Percentiles rank a stretch among this genome's conserved stretches.
Evolutionary conservation across 1,140 invertebrate genomes (phyloP).

Genomic region (Oncopeltus fasciatus): DNA sequence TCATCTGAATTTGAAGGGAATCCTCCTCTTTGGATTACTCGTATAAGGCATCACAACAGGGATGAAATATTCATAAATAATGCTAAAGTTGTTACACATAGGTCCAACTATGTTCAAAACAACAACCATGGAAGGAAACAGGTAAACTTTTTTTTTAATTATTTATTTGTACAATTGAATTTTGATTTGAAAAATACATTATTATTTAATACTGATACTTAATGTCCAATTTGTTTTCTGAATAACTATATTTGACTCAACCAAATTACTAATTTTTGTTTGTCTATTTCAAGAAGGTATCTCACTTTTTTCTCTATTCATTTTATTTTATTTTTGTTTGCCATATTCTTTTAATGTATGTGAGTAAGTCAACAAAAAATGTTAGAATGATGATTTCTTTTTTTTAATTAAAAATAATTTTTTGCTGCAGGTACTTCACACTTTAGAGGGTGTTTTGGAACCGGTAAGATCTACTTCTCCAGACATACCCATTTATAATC

Average conservation of each 20-base stretch:
- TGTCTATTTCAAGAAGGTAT: too few species aligned
- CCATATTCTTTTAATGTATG: constrained; percentile 1
- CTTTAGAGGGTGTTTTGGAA: constrained; percentile 64
- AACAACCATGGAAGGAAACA: constrained; percentile 41
- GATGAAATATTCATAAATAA: constrained; percentile 70
- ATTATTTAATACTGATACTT: neutral
- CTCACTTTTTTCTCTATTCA: neutral
- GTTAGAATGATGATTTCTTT: neutral
- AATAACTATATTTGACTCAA: too few species aligned
- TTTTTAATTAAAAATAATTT: neutral
- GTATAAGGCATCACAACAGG: constrained; percentile 34
- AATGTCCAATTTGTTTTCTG: too few species aligned
- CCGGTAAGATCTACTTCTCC: constrained; percentile 45
- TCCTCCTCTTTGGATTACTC: constrained; percentile 64
- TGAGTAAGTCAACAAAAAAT: too few species aligned
- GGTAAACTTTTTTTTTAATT: constrained; percentile 32
- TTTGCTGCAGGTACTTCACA: constrained; percentile 51
- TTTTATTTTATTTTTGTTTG: too few species aligned
- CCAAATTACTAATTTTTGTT: too few species aligned
- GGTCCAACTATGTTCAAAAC: constrained; percentile 51
- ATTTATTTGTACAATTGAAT: neutral
- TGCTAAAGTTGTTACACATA: constrained; percentile 48
- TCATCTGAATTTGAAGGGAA: constrained; percentile 62
- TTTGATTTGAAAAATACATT: neutral
- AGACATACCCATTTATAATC: constrained; percentile 51